A percentile compares a stretch with the other conserved stretches of the same genome.
Evolutionary conservation across 53 echinoderm and acorn worm genomes (phyloP).

Genomic region (Pentamera pediparva): DNA sequence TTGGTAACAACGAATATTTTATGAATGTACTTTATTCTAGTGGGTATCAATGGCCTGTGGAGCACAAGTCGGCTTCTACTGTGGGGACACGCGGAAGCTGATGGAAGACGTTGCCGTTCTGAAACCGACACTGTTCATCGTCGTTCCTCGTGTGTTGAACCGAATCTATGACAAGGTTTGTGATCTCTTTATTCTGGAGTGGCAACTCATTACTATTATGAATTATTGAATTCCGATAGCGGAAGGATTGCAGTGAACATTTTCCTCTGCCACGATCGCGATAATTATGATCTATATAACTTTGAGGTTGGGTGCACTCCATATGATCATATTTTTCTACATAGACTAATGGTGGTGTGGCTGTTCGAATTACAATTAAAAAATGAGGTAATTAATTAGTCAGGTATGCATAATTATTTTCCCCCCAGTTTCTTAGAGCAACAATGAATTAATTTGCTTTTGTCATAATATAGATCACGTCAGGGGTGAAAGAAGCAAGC

Average conservation of each 20-base stretch:
- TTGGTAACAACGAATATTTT: neutral
- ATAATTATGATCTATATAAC: too few species aligned
- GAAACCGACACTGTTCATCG: conserved; percentile 31
- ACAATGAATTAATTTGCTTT: neutral
- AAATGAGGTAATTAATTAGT: neutral
- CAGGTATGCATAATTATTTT: neutral
- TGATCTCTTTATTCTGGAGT: too few species aligned
- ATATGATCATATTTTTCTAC: neutral
- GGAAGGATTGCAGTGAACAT: too few species aligned
- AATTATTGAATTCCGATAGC: too few species aligned
- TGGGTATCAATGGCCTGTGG: conserved; percentile 19
- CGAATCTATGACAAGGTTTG: conserved; percentile 47
- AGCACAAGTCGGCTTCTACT: conserved; percentile 21
- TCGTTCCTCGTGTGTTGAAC: conserved; percentile 32
- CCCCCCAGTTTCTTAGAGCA: too few species aligned
- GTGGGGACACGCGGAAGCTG: conserved; percentile 30
- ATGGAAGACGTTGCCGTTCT: conserved; percentile 17
- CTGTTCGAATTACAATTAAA: neutral
- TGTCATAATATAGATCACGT: conserved; percentile 39
- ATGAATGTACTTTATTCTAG: neutral
- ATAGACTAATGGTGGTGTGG: neutral
- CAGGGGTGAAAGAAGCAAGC: conserved; percentile 41
- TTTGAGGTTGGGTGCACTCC: too few species aligned
- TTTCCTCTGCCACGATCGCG: too few species aligned
- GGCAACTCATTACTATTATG: too few species aligned